Conservation (phyloP, 1,140 invertebrate species). For the Heterodera schachtii region DNA sequence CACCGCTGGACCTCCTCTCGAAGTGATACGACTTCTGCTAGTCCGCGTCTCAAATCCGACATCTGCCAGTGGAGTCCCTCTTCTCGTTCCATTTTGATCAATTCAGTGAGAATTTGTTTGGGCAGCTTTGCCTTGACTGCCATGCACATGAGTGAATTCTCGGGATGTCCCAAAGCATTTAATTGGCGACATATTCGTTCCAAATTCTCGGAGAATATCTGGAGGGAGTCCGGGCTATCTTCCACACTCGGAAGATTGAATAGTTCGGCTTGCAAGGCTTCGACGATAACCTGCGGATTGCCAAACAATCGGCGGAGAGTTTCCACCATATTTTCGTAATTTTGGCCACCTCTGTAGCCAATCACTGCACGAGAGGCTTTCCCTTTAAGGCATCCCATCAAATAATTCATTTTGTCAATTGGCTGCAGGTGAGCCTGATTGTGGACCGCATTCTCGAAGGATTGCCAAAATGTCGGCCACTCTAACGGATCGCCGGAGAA, state of each 20-base stretch:
- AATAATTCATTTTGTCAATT: neutral
- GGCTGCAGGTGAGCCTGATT: neutral
- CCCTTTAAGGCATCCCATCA: conserved; percentile 10
- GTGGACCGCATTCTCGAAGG: neutral
- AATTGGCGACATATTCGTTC: conserved; percentile 14
- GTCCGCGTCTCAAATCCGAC: neutral
- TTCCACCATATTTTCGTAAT: neutral
- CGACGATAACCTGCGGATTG: neutral
- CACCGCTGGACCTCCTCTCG: conserved; percentile 14
- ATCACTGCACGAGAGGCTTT: conserved; percentile 10
- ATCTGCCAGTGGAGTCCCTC: neutral
- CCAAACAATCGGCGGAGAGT: neutral
- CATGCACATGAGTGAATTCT: conserved; percentile 8
- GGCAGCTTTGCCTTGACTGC: conserved; percentile 2
- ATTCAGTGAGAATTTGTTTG: neutral
- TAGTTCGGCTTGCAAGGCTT: conserved; percentile 2
- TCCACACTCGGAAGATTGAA: conserved; percentile 7
- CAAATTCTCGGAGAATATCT: neutral
- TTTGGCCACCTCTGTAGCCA: neutral
- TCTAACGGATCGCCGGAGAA: conserved; percentile 9
- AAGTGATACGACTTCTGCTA: neutral
- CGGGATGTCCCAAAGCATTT: neutral
- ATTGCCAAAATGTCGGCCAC: conserved; percentile 19
- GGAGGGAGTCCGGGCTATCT: neutral
- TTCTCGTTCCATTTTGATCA: conserved; percentile 7